Evolutionary conservation across 2,797 vertebrate genomes (phyloP), one percentile per base, ranked within the genome.

Genomic region (Enoplosus armatus): DNA sequence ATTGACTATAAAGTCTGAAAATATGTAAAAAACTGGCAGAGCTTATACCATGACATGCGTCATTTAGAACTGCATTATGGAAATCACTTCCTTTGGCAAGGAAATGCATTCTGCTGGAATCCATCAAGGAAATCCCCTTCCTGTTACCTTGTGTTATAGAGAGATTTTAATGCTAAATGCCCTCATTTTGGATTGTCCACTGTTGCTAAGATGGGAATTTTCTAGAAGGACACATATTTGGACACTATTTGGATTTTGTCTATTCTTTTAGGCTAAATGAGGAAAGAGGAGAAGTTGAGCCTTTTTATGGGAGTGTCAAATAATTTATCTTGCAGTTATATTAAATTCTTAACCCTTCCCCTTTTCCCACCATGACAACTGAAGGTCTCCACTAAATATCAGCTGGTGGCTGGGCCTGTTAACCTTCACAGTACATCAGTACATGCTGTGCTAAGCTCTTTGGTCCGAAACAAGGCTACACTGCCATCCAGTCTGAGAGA

Each of bases 351-450:
- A 51, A 66, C 50, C 4, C 51, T 35, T 75, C n/a, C 26, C 31
- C 59, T 67, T 27, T 45, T 72, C 27, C 65, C 5, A 0, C 47
- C 26, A 27, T 59, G 54, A 64, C 47, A 61, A 53, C 33, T 51
- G 68, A 84, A 87, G 76, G 76, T 69, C 76, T 71, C 20, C 4
- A 20, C 29, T 76, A 62, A 78, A 87, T 77, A 69, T 81, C 51
- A 74, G 61, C 35, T 48, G 47, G 16, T 51, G 54, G 33, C 5
- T 29, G 45, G 20, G 12, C 50, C 26, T 47, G 31, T 14, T 78
- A 62, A 60, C 77, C 85, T 86, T 85, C 39, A n/a, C n/a, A n/a
- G n/a, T n/a, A n/a, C n/a, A 72, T 74, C 16, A 72, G 79, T 15
- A 83, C 73, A 63, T 20, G 24, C 66, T 72, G 74, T 73, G 45